Percentiles rank a stretch among this genome's conserved stretches.
phyloP scores from a whole-genome alignment of 2,797 vertebrate species.

The Mallotus villosus region DNA sequence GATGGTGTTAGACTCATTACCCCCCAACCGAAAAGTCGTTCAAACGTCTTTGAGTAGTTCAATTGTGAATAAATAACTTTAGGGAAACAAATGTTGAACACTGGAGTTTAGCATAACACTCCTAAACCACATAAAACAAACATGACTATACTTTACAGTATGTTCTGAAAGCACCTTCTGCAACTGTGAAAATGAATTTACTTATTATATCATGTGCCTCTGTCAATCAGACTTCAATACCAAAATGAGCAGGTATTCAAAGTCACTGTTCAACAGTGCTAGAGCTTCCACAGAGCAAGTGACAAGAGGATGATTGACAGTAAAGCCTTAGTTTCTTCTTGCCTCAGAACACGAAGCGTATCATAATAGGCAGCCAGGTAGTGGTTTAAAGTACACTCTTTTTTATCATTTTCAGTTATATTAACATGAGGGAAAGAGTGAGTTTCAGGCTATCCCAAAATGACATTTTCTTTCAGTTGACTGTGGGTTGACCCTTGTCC shows the following conservation, averaged over 20 bases:
- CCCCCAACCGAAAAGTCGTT: not conserved
- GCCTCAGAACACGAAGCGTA: slow-evolving; percentile 30
- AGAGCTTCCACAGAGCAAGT: slow-evolving; percentile 27
- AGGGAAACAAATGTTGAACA: not conserved
- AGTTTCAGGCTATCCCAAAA: slow-evolving; percentile 52
- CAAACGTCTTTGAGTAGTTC: not conserved
- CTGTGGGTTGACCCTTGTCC: slow-evolving; percentile 61
- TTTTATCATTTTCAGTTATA: slow-evolving; percentile 28
- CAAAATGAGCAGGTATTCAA: slow-evolving; percentile 38
- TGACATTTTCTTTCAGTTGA: slow-evolving; percentile 57
- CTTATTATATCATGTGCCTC: slow-evolving; percentile 43
- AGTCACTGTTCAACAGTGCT: not conserved
- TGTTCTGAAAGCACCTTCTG: slow-evolving; percentile 30
- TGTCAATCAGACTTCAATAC: slow-evolving; percentile 50
- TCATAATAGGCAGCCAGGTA: slow-evolving; percentile 25
- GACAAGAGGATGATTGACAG: slow-evolving; percentile 45
- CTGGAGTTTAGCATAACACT: not conserved
- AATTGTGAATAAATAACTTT: not conserved
- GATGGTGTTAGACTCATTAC: not conserved
- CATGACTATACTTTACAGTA: too few relatives aligned
- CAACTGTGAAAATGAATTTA: slow-evolving; percentile 24
- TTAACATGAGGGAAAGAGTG: slow-evolving; percentile 35
- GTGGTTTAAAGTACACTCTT: slow-evolving; percentile 7
- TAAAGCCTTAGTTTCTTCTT: slow-evolving; percentile 34
- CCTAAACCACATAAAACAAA: too few relatives aligned